Conservation (phyloP, 2,113 vertebrate species). For the Callorhinus ursinus region DNA sequence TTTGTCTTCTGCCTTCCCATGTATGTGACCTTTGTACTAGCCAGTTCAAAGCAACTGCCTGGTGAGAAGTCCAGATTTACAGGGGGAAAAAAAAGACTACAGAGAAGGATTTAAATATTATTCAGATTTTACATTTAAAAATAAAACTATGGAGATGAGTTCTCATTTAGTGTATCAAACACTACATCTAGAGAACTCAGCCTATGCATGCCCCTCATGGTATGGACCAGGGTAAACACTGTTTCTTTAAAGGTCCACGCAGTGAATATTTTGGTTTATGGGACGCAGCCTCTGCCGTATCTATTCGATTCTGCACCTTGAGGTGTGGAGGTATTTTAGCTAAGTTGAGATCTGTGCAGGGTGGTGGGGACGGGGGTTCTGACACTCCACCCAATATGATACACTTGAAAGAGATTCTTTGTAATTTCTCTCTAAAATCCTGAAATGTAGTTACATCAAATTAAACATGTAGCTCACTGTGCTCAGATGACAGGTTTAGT, state of each 20-base stretch:
- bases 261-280: not conserved
- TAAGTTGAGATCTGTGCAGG: not conserved
- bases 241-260: not conserved
- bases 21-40: not conserved
- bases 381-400: too few species aligned
- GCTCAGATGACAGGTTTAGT: not conserved
- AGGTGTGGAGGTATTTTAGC: not conserved
- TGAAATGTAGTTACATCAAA: not conserved
- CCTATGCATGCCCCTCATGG: not conserved
- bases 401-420: not conserved
- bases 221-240: not conserved
- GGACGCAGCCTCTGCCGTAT: not conserved
- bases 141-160: not conserved
- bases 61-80: not conserved
- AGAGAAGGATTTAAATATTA: not conserved
- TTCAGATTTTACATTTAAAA: not conserved
- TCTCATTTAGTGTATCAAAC: not conserved
- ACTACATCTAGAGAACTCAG: not conserved
- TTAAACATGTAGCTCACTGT: not conserved
- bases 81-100: not conserved
- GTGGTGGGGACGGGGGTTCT: not conserved
- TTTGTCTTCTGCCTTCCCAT: not conserved
- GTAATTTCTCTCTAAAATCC: not conserved
- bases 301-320: not conserved
- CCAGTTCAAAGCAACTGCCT: not conserved